Percentiles rank a stretch among this genome's conserved stretches.
These are phyloP conservation scores for Hyperoplus immaculatus DNA, from an alignment of 2,797 vertebrate genomes.

Conservation along the genomic window DNA sequence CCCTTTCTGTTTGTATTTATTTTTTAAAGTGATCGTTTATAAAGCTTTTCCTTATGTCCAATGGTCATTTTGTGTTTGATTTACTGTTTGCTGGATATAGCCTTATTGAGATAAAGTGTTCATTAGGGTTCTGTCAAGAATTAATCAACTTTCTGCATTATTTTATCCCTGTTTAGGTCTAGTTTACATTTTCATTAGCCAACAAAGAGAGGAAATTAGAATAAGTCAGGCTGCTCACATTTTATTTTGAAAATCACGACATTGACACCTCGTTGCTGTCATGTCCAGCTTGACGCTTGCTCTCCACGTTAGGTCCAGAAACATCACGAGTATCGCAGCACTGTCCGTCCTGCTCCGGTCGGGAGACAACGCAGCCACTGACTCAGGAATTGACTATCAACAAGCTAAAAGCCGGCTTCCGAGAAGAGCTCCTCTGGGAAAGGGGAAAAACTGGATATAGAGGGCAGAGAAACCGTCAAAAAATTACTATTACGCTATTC, in stretches of 20 bases:
- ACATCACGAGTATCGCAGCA: conserved; percentile 13
- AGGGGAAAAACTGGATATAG: conserved; percentile 30
- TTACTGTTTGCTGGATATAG: no score
- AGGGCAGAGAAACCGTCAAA: conserved; percentile 19
- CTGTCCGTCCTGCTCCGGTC: conserved; percentile 43
- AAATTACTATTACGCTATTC: background rate
- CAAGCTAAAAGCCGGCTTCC: background rate
- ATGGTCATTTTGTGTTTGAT: background rate
- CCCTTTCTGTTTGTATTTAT: rapidly evolving
- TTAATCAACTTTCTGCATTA: background rate
- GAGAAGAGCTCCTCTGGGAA: conserved; percentile 11
- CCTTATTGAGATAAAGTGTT: no score
- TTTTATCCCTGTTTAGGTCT: background rate
- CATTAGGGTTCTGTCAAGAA: background rate
- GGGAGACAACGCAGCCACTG: conserved; percentile 9
- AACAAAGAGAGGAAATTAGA: no score
- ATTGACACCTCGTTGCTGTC: rapidly evolving
- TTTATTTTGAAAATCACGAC: conserved; percentile 57
- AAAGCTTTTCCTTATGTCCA: background rate
- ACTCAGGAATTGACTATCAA: conserved; percentile 21
- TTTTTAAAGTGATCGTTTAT: no score
- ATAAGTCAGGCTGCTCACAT: background rate
- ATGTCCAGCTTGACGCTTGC: background rate
- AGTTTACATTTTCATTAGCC: background rate
- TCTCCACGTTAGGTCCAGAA: conserved; percentile 35